A percentile compares a stretch with the other conserved stretches of the same genome.
Conservation (phyloP, 2,888 invertebrate species). For the Julus scanicus region DNA sequence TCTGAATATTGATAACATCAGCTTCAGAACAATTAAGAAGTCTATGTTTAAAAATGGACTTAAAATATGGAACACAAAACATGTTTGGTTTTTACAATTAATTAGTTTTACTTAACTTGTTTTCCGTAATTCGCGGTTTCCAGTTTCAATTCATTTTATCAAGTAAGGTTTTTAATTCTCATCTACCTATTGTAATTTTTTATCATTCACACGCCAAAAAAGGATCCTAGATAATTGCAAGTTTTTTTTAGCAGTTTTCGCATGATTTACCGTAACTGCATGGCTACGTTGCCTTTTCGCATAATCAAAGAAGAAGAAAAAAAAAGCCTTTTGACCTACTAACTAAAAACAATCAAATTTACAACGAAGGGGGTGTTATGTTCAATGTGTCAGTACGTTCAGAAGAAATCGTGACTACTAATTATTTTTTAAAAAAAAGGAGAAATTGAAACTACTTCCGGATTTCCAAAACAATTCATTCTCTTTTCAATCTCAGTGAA, state of each 20-base stretch:
- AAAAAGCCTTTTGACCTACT: not conserved
- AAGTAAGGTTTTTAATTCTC: not conserved
- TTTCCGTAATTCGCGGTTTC: not conserved
- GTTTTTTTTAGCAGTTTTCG: not conserved
- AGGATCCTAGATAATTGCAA: not conserved
- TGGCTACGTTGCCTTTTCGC: not conserved
- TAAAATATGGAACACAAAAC: too few species aligned
- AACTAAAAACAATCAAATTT: not conserved
- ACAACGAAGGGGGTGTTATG: not conserved
- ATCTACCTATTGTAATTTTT: not conserved
- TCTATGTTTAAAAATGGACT: too few species aligned
- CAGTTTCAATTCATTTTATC: not conserved
- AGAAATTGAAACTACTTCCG: not conserved
- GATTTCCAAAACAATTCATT: not conserved
- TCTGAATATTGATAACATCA: too few species aligned
- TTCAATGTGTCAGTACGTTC: not conserved
- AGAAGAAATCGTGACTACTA: not conserved
- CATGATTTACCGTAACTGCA: not conserved
- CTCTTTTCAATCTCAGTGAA: not conserved
- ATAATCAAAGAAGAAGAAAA: not conserved
- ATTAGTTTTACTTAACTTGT: not conserved
- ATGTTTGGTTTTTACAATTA: not conserved
- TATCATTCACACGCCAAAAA: too few species aligned
- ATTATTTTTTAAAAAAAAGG: not conserved
- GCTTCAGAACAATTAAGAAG: too few species aligned